Base-by-base conservation (phyloP, 2,888 invertebrate genomes). In the Augiades crinisus region DNA sequence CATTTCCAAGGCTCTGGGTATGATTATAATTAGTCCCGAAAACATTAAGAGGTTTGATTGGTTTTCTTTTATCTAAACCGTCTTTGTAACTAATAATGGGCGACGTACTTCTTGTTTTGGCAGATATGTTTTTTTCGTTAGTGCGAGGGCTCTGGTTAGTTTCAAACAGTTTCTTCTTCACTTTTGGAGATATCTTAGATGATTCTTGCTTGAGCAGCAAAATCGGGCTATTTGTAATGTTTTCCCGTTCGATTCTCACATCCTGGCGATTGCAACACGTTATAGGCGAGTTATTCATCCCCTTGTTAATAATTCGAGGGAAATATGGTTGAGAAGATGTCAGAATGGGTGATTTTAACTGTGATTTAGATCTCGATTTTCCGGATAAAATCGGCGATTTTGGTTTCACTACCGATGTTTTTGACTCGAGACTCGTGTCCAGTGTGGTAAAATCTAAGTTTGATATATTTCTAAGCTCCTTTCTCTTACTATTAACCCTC, bases 371-470 rank as follows among this genome's bases (percentile, higher is more conserved):
- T 53, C 51, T 60, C 4, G 22, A 38, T 33, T 37, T 55, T 6
- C 33, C n/a, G 1, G 21, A 4, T 47, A 74, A 58, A 54, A 72
- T 63, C 0, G 78, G 75, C 0, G 76, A 78, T 66, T 64, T 60
- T 13, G 62, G 54, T 21, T 36, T 47, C 3, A 21, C 22, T 10
- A 22, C 4, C n/a, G n/a, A 22, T 5, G 44, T 16, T 54, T 60
- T 69, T 16, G 7, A 47, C 0, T 69, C 57, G 43, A 57, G 64
- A 24, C 56, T 46, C 1, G 59, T 49, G 27, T 82, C 74, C 21
- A 67, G 34, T 30, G 79, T 67, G 1, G 71, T 77, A 5, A 88
- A 63, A 47, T 79, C 68, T 49, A 89, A 68, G 53, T 81, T 81
- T 10, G 79, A 75, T 21, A 71, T 34, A 46, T 82, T 82, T 27